These are phyloP conservation scores for Tubulanus polymorphus DNA, from an alignment of 2,888 invertebrate genomes.

Conservation along the genomic window DNA sequence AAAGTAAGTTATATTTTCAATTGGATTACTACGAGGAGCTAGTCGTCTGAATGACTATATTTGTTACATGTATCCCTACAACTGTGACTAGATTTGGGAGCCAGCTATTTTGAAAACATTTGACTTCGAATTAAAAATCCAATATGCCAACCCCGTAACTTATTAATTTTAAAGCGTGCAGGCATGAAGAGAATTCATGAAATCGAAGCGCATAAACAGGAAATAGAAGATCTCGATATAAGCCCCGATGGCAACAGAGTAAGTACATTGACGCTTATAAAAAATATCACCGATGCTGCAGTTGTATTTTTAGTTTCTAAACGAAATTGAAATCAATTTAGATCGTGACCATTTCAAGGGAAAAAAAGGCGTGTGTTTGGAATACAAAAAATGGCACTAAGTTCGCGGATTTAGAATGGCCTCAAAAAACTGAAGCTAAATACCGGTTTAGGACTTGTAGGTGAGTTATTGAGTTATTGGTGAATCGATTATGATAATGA, in stretches of 20 bases:
- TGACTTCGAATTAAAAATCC: too few species aligned
- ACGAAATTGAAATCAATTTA: too few species aligned
- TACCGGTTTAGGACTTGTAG: conserved; percentile 50
- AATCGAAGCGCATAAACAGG: conserved; percentile 77
- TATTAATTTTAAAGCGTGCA: conserved; percentile 61
- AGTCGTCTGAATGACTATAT: too few species aligned
- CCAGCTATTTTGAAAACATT: too few species aligned
- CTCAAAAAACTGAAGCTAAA: conserved; percentile 46
- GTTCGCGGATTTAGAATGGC: conserved; percentile 69
- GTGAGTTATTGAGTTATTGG: conserved; percentile 26
- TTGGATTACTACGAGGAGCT: too few species aligned
- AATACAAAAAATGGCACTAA: conserved; percentile 65
- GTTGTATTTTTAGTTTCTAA: conserved; percentile 15
- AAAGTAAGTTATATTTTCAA: conserved; percentile 49
- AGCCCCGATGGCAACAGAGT: conserved; percentile 69
- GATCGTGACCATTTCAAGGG: conserved; percentile 81
- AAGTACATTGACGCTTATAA: too few species aligned
- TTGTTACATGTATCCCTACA: too few species aligned
- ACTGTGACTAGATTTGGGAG: too few species aligned
- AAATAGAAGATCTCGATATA: conserved; percentile 92
- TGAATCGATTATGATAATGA: neutral
- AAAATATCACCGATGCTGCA: neutral
- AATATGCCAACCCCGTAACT: neutral
- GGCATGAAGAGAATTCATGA: conserved; percentile 68
- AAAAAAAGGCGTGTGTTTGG: conserved; percentile 81